A percentile compares a stretch with the other conserved stretches of the same genome.
Conservation (phyloP, 1,140 invertebrate genomes). For the Platyscapa corneri region DNA sequence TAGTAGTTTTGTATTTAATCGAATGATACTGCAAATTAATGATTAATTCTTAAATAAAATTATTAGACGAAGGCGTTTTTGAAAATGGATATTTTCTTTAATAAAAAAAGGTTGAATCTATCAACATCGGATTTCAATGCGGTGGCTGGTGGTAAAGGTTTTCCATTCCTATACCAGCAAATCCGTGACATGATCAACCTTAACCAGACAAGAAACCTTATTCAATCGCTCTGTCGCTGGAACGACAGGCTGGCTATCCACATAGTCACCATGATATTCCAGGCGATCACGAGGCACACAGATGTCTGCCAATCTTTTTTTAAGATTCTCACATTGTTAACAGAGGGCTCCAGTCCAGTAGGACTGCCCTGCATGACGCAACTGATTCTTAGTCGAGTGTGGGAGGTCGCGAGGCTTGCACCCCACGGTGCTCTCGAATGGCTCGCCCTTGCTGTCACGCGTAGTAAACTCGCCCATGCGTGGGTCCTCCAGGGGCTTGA, state of each 20-base stretch:
- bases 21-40: too few relatives aligned
- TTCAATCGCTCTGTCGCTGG: constrained; percentile 92
- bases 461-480: constrained; percentile 90
- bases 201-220: constrained; percentile 92
- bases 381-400: constrained; percentile 88
- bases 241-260: constrained; percentile 90
- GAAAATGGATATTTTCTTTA: too few relatives aligned
- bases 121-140: constrained; percentile 86
- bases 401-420: constrained; percentile 92
- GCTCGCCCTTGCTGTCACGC: constrained; percentile 86
- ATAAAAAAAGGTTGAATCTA: constrained; percentile 78
- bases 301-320: constrained; percentile 94
- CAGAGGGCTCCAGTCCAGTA: constrained; percentile 83
- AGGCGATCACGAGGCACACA: constrained; percentile 90
- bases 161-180: constrained; percentile 95
- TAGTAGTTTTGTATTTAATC: too few relatives aligned
- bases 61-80: too few relatives aligned
- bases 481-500: constrained; percentile 92
- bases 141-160: constrained; percentile 91
- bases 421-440: constrained; percentile 94
- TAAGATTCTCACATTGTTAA: constrained; percentile 87
- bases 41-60: too few relatives aligned
- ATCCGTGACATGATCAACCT: constrained; percentile 94
- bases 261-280: constrained; percentile 91
- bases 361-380: constrained; percentile 92